Evolutionary conservation across 1,140 invertebrate species (phyloP).

Genomic region (Heliconius eleuchia): DNA sequence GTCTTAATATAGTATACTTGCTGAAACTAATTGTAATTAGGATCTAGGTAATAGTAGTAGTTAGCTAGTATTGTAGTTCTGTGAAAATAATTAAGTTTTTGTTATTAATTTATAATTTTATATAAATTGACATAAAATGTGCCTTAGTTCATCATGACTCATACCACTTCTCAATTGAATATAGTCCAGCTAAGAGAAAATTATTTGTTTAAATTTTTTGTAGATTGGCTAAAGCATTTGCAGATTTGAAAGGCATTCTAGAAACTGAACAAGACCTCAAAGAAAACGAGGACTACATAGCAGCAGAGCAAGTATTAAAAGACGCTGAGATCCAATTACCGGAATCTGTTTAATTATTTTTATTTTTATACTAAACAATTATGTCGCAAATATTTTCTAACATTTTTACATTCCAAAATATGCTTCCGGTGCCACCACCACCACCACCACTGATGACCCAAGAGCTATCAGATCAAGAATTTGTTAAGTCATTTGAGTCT

Average conservation of each 20-base stretch:
- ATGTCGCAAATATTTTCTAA: slow-evolving; percentile 65
- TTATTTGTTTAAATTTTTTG: slow-evolving; percentile 32
- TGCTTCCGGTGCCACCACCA: slow-evolving; percentile 31
- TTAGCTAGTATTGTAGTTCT: neutral
- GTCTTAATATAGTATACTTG: neutral
- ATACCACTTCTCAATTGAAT: neutral
- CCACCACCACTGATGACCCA: slow-evolving; percentile 45
- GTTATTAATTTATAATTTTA: too few relatives aligned
- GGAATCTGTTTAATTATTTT: slow-evolving; percentile 46
- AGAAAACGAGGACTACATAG: slow-evolving; percentile 87
- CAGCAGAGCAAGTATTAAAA: slow-evolving; percentile 86
- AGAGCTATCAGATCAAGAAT: slow-evolving; percentile 55
- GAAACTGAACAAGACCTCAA: slow-evolving; percentile 89
- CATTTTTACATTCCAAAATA: slow-evolving; percentile 70
- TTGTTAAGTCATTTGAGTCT: slow-evolving; percentile 58
- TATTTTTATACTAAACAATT: slow-evolving; percentile 61
- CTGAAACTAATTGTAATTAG: neutral
- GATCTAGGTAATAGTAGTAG: neutral
- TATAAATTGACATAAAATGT: neutral
- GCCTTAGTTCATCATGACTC: neutral
- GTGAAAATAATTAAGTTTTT: neutral
- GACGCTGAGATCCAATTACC: slow-evolving; percentile 86
- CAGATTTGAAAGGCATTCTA: slow-evolving; percentile 88
- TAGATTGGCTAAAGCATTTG: slow-evolving; percentile 88
- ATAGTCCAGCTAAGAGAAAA: neutral